These are phyloP conservation scores for Tetraodon nigroviridis DNA, from an alignment of 2,113 vertebrate genomes.

Conservation along the genomic window DNA sequence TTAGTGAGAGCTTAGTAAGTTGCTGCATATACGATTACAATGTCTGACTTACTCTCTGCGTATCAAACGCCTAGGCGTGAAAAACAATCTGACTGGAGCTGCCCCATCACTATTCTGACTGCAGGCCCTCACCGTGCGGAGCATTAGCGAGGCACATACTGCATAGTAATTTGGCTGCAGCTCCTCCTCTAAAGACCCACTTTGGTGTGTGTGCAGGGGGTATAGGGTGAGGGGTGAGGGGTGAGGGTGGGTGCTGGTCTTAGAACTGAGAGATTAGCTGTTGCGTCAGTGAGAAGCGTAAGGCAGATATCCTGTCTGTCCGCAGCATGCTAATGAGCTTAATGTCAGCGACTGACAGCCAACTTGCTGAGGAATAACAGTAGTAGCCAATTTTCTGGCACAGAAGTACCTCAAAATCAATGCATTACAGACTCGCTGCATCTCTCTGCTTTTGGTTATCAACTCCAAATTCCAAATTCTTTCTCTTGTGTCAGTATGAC, in stretches of 20 bases:
- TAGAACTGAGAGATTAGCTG: conserved; percentile 50
- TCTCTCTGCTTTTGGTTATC: neutral
- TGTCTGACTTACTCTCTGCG: conserved; percentile 29
- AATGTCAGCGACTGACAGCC: conserved; percentile 45
- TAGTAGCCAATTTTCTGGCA: conserved; percentile 5
- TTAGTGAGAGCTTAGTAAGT: conserved; percentile 5
- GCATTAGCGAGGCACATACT: conserved; percentile 36
- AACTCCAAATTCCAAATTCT: neutral
- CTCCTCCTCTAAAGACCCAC: conserved; percentile 23
- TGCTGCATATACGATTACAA: neutral
- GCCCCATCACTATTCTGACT: conserved; percentile 11
- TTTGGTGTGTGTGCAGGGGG: conserved; percentile 4
- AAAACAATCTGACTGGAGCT: conserved; percentile 25
- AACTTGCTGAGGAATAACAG: conserved; percentile 24
- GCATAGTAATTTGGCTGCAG: conserved; percentile 38
- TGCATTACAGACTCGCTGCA: neutral
- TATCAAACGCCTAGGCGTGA: conserved; percentile 39
- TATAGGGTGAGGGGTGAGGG: neutral
- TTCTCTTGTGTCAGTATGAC: conserved; percentile 7
- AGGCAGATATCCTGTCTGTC: conserved; percentile 25
- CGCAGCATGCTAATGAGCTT: conserved; percentile 24
- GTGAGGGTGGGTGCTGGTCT: conserved; percentile 4
- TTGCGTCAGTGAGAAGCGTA: conserved; percentile 43
- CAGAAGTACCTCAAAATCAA: conserved; percentile 8
- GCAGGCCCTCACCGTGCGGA: conserved; percentile 18